Conservation (phyloP, 2,797 vertebrate species). For the Anolis apletophallus region DNA sequence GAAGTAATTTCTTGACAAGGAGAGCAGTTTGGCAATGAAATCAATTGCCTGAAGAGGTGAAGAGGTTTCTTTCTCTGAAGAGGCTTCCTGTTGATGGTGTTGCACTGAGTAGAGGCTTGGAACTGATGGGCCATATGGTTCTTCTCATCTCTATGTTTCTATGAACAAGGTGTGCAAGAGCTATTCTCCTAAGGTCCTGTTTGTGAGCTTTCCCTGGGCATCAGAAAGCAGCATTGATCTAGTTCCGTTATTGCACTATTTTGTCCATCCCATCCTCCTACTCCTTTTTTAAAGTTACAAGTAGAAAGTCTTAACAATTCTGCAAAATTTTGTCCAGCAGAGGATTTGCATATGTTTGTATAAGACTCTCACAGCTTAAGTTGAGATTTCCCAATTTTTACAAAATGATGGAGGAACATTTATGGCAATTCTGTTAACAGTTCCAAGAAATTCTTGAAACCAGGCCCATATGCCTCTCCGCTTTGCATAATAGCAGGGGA, state of each 20-base stretch:
- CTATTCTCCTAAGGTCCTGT: not conserved
- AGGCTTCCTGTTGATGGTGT: too few species aligned
- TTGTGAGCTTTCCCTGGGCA: not conserved
- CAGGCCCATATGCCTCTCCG: constrained; percentile 62
- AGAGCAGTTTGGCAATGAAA: too few species aligned
- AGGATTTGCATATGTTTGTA: not conserved
- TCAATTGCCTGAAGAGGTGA: too few species aligned
- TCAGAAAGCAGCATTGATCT: not conserved
- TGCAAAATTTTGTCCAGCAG: not conserved
- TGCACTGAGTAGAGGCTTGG: too few species aligned
- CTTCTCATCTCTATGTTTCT: too few species aligned
- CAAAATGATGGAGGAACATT: not conserved
- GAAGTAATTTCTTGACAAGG: too few species aligned
- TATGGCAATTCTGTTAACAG: constrained; percentile 61
- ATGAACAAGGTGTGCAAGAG: too few species aligned
- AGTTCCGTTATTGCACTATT: not conserved
- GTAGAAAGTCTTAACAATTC: not conserved
- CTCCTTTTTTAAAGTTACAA: not conserved
- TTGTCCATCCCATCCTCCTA: not conserved
- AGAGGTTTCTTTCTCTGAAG: too few species aligned
- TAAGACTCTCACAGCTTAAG: not conserved
- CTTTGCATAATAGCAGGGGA: not conserved
- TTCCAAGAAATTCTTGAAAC: constrained; percentile 57
- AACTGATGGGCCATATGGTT: too few species aligned
- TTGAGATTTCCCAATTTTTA: not conserved